Base-by-base conservation (phyloP, 1,140 invertebrate species). In the Drosophila chauvacae region DNA sequence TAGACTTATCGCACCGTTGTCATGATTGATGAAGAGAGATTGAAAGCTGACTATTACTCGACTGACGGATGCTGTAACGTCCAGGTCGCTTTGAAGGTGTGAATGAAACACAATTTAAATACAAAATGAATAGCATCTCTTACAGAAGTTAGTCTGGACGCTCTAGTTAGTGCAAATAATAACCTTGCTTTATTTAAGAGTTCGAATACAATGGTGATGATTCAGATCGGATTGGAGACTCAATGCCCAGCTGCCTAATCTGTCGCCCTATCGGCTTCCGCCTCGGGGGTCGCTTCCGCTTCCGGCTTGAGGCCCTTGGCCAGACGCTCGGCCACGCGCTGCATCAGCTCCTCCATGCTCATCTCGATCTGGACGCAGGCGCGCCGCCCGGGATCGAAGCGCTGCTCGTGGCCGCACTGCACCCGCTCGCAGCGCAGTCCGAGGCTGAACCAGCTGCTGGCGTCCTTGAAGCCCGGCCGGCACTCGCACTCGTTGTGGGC, bases 261-360 rank as follows among this genome's bases (percentile, higher is more conserved):
- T 50, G 50, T 13, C 35, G 35, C 44, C 50, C 44, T 20, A 14
- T 45, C 50, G 26, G 13, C 37, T 51, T 73, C 57, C 41, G 58
- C 37, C 13, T 71, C 56, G 14, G 39, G 42, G 18, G 56, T 47
- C 18, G 57, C n/a, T 16, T 81, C 60, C 44, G 45, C 56, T 48
- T 53, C 65, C 42, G 47, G 14, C 14, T 63, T 69, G 33, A 90
- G 62, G 0, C 87, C 86, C 26, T 90, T 73, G 44, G 84, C 66
- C 30, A 92, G 64, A 0, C 84, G 81, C 26, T 82, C 79, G 23
- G 81, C 91, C 0, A 92, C 86, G 1, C 77, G 79, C 70, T 91
- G 86, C 91, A 91, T 92, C 3, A 92, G 56, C 65, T 92, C 86
- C 63, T 92, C 90, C 81, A 92, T 81, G 72, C 79, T 91, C 91